Conservation (phyloP, 2,113 vertebrate species). For the Protobothrops flavoviridis region DNA sequence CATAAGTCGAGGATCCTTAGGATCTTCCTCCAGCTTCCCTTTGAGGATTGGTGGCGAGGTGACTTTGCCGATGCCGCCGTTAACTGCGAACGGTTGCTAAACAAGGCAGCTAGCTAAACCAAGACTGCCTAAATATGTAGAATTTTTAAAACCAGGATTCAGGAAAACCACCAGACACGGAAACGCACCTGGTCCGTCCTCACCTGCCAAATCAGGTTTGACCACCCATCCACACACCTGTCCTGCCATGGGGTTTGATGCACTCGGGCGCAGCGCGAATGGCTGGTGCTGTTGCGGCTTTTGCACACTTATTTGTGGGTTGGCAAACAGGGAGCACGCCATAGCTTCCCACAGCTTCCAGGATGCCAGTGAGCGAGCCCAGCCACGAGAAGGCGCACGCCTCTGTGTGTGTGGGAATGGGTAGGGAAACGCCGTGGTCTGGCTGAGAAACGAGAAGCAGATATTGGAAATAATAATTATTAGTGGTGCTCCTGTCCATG, state of each 20-base stretch:
- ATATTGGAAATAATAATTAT: background rate
- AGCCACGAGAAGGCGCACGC: background rate
- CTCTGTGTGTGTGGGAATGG: background rate
- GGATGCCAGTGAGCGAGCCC: background rate
- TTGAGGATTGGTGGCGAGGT: too few species aligned
- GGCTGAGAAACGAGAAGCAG: background rate
- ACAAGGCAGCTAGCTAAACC: background rate
- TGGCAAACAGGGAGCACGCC: background rate
- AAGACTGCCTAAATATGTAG: background rate
- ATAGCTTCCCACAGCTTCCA: background rate
- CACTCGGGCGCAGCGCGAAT: background rate
- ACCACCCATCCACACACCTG: background rate
- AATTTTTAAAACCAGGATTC: background rate
- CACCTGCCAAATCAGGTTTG: background rate
- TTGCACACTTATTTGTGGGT: background rate
- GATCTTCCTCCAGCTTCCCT: too few species aligned
- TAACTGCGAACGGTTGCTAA: background rate
- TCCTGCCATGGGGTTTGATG: background rate
- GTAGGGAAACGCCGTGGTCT: background rate
- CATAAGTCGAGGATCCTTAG: too few species aligned
- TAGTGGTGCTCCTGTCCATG: background rate
- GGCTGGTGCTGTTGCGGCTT: background rate
- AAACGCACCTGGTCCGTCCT: background rate
- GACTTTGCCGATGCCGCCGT: too few species aligned
- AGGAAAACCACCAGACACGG: background rate